Evolutionary conservation across 2,888 invertebrate genomes (phyloP).

Genomic region (Meteorus colon): DNA sequence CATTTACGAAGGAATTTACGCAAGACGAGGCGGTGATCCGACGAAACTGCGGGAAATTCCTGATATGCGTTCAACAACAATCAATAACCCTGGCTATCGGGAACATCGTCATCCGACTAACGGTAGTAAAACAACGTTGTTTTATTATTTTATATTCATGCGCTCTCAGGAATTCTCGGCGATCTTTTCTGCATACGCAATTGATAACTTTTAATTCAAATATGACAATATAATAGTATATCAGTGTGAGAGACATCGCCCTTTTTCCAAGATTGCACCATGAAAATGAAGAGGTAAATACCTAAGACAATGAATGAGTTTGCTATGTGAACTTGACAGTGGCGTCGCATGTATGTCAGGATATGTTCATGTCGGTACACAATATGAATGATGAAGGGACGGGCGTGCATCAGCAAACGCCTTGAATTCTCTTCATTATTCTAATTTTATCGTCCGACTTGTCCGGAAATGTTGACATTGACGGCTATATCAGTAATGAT

Average conservation of each 20-base stretch:
- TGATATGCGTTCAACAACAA: conserved; percentile 82
- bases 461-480: not conserved
- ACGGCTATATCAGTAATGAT: not conserved
- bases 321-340: conserved; percentile 48
- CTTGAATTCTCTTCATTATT: not conserved
- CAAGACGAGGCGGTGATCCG: conserved; percentile 88
- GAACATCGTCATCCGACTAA: conserved; percentile 75
- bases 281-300: conserved; percentile 14
- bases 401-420: not conserved
- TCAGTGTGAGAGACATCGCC: not conserved
- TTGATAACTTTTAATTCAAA: not conserved
- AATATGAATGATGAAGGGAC: not conserved
- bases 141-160: too few species aligned
- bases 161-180: too few species aligned
- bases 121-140: conserved; percentile 56
- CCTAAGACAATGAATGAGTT: conserved; percentile 44
- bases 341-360: conserved; percentile 34
- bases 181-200: not conserved
- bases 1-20: conserved; percentile 86
- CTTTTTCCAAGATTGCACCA: not conserved
- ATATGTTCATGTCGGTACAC: conserved; percentile 24
- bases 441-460: not conserved
- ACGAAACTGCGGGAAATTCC: conserved; percentile 78
- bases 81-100: conserved; percentile 90
- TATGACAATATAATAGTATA: not conserved